Evolutionary conservation across 2,113 vertebrate genomes (phyloP).

Genomic region (Sinosuthora webbiana): DNA sequence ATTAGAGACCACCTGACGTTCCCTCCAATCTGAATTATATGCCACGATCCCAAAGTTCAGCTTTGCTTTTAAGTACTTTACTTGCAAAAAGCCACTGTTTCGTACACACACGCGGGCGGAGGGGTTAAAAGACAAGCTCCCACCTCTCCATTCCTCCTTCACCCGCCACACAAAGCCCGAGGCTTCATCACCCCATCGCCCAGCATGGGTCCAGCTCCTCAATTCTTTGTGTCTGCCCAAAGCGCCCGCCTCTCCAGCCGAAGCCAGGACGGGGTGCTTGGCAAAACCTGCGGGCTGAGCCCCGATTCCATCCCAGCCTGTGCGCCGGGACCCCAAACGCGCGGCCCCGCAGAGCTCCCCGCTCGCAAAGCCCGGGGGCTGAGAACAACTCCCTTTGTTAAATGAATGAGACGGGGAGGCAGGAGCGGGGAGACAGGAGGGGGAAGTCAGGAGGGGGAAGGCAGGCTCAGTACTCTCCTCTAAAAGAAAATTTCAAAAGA

Average conservation of each 20-base stretch:
- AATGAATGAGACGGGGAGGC: neutral
- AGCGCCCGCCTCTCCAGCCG: neutral
- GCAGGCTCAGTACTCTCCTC: neutral
- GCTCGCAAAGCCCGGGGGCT: neutral
- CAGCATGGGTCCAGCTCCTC: neutral
- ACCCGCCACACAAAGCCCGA: constrained; percentile 14
- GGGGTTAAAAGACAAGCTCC: neutral
- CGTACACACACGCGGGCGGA: neutral
- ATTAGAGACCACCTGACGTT: neutral
- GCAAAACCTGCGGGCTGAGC: neutral
- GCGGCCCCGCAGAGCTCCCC: neutral
- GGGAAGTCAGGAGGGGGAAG: neutral
- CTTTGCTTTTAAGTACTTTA: neutral
- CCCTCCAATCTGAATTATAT: neutral
- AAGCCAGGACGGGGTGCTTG: neutral
- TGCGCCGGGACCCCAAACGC: neutral
- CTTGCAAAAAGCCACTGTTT: neutral
- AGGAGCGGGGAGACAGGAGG: neutral
- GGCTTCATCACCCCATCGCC: neutral
- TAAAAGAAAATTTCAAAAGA: neutral
- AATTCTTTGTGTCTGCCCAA: neutral
- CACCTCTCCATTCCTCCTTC: neutral
- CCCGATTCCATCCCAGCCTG: neutral
- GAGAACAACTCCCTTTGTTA: constrained; percentile 7
- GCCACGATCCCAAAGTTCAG: neutral